Percentiles rank a stretch among this genome's conserved stretches.
phyloP scores from a whole-genome alignment of 2,113 vertebrate genomes.

The Tetraodon nigroviridis region DNA sequence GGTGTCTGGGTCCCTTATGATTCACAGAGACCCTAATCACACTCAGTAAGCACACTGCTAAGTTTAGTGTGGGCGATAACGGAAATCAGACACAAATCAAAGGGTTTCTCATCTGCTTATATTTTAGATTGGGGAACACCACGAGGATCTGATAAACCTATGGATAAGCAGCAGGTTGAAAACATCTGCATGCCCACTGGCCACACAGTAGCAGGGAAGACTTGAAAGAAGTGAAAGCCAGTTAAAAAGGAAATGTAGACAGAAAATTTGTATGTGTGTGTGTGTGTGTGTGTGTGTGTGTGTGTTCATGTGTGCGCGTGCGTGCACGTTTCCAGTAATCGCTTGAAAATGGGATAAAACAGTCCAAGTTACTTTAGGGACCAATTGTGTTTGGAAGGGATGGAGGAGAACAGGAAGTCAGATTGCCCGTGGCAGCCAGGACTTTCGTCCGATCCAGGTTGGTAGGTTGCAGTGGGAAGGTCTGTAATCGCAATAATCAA shows the following conservation, averaged over 20 bases:
- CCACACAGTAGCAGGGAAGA: slow-evolving; percentile 59
- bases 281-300: slow-evolving; percentile 16
- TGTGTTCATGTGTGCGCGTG: slow-evolving; percentile 17
- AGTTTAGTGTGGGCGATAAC: slow-evolving; percentile 66
- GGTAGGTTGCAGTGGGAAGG: slow-evolving; percentile 68
- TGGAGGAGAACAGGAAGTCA: slow-evolving; percentile 70
- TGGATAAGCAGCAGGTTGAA: slow-evolving; percentile 35
- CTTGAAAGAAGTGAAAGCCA: slow-evolving; percentile 53
- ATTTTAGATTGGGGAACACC: slow-evolving; percentile 59
- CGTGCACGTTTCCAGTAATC: slow-evolving; percentile 44
- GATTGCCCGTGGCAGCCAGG: slow-evolving; percentile 72
- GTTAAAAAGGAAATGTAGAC: slow-evolving; percentile 39
- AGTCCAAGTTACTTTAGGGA: slow-evolving; percentile 54
- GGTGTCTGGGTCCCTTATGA: slow-evolving; percentile 53
- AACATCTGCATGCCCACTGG: slow-evolving; percentile 65
- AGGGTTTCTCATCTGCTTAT: slow-evolving; percentile 62
- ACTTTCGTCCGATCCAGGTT: slow-evolving; percentile 75
- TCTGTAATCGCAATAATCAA: slow-evolving; percentile 79
- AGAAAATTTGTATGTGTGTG: slow-evolving; percentile 15
- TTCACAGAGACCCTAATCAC: slow-evolving; percentile 56
- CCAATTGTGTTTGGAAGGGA: slow-evolving; percentile 63
- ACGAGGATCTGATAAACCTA: slow-evolving; percentile 69
- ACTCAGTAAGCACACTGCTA: slow-evolving; percentile 63
- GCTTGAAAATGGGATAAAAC: slow-evolving; percentile 51
- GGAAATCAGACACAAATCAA: slow-evolving; percentile 61